Evolutionary conservation across 2,113 vertebrate genomes (phyloP).

Genomic region (Coptodon rendalli): DNA sequence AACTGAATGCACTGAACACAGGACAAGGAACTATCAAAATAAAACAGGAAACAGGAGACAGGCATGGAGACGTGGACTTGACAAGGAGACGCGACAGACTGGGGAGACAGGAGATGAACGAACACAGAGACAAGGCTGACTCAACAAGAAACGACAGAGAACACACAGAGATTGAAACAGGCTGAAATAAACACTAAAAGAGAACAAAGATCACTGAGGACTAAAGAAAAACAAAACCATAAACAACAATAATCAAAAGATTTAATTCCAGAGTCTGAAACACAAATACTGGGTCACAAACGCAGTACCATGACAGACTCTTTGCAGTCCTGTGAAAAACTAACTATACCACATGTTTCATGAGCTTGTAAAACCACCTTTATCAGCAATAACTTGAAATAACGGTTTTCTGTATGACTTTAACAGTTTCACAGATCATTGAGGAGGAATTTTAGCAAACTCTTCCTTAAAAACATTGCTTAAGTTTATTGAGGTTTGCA

Average conservation of each 20-base stretch:
- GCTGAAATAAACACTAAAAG: neutral
- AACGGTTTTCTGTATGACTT: neutral
- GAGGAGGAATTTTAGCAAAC: neutral
- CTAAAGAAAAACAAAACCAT: neutral
- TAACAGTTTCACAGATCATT: neutral
- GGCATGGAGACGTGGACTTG: neutral
- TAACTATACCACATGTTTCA: neutral
- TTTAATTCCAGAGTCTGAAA: fast-evolving
- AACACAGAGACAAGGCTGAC: neutral
- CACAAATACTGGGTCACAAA: neutral
- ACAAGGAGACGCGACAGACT: neutral
- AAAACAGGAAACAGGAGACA: fast-evolving
- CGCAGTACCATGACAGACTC: fast-evolving
- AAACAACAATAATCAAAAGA: neutral
- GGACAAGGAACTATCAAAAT: neutral
- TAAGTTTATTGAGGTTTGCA: neutral
- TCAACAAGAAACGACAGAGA: neutral
- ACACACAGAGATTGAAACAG: neutral
- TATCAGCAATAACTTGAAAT: neutral
- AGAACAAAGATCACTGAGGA: fast-evolving
- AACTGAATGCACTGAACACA: neutral
- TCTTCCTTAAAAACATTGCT: neutral
- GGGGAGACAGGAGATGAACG: neutral
- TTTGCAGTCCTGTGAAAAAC: fast-evolving
- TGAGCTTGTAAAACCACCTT: neutral